Percentiles rank a stretch among this genome's conserved stretches.
Evolutionary conservation across 2,113 vertebrate species (phyloP).

Genomic region (Leucoraja erinaceus): DNA sequence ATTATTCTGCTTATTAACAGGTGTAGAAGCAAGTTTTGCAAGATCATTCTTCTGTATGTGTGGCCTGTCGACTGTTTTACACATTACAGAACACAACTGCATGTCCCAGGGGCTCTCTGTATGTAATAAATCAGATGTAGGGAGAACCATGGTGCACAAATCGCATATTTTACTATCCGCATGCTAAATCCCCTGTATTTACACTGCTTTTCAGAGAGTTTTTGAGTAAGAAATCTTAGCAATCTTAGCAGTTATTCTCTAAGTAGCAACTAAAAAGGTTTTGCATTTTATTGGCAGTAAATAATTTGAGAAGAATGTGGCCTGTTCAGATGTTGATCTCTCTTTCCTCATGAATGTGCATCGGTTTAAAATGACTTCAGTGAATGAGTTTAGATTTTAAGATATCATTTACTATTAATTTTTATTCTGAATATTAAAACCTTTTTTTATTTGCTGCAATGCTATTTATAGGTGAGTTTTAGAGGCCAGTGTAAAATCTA

Average conservation of each 20-base stretch:
- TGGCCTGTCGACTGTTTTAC: not conserved
- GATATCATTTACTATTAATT: not conserved
- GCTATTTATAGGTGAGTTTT: slow-evolving; percentile 1
- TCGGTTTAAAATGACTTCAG: not conserved
- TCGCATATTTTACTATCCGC: no score
- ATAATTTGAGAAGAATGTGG: not conserved
- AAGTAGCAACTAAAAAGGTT: not conserved
- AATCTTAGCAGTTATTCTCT: not conserved
- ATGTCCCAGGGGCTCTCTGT: no score
- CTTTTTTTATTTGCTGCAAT: not conserved
- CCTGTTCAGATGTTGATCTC: not conserved
- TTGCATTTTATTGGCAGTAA: not conserved
- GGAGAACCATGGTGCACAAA: no score
- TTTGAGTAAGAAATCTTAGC: not conserved
- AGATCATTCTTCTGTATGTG: not conserved
- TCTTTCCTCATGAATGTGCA: not conserved
- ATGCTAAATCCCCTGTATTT: no score
- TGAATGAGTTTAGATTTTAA: not conserved
- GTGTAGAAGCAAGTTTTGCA: no score
- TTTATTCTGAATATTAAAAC: not conserved
- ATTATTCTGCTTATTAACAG: not conserved
- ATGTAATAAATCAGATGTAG: no score
- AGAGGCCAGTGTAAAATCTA: not conserved
- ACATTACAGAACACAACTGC: not conserved
- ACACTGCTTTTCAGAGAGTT: not conserved